These are phyloP conservation scores for Psittacula echo DNA, from an alignment of 2,797 vertebrate species.

Conservation along the genomic window DNA sequence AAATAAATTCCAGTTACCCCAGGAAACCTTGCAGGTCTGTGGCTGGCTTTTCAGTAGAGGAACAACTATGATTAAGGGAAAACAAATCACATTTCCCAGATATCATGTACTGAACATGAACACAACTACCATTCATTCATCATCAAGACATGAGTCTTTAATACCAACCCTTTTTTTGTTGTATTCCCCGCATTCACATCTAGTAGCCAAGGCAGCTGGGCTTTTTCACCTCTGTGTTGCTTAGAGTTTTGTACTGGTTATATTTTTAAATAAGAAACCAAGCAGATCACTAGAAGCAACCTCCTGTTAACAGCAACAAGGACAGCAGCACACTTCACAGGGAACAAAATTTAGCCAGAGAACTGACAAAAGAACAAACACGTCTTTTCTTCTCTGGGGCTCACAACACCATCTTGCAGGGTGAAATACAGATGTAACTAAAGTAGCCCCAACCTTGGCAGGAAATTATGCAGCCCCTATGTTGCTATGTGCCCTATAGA, in stretches of 20 bases:
- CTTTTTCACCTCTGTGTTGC: background rate
- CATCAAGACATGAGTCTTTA: background rate
- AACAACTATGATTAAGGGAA: background rate
- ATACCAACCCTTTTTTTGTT: background rate
- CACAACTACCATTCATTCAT: background rate
- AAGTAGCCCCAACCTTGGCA: background rate
- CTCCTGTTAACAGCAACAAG: fast-evolving
- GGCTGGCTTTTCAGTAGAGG: background rate
- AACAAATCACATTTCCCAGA: background rate
- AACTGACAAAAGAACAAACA: background rate
- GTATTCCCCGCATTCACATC: background rate
- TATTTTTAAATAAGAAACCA: background rate
- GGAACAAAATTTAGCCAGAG: background rate
- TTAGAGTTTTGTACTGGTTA: background rate
- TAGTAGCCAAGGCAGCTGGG: background rate
- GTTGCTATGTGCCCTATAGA: fast-evolving
- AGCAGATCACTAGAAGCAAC: background rate
- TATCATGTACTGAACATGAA: fast-evolving
- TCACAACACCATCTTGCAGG: background rate
- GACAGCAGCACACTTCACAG: background rate
- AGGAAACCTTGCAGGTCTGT: background rate
- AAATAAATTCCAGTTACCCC: background rate
- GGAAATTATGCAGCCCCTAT: background rate
- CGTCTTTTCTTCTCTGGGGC: background rate
- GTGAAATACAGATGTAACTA: background rate